Conservation (phyloP, 2,797 vertebrate genomes). For the Hippopotamyrus pictus region DNA sequence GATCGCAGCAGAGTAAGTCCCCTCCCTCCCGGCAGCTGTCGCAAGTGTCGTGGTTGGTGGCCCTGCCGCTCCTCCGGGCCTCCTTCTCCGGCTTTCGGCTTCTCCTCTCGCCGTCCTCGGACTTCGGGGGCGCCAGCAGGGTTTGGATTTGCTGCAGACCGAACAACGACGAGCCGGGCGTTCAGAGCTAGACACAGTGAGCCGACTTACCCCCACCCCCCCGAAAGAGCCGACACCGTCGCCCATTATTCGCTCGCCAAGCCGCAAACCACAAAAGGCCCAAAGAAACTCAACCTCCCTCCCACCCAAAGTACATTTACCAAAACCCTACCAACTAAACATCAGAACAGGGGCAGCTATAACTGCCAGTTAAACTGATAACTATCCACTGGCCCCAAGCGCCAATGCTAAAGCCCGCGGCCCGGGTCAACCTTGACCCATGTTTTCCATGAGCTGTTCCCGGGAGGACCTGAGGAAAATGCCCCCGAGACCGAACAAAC, state of each 20-base stretch:
- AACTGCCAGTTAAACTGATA: background rate
- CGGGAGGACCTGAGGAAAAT: background rate
- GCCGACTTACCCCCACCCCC: background rate
- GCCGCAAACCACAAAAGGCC: background rate
- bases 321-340: background rate
- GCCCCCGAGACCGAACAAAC: background rate
- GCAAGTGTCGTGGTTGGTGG: constrained; percentile 97
- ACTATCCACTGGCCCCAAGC: background rate
- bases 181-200: background rate
- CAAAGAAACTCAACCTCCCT: background rate
- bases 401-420: background rate
- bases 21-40: constrained; percentile 97
- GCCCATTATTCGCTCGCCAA: background rate
- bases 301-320: background rate
- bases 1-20: constrained; percentile 91
- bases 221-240: background rate
- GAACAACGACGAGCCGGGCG: background rate
- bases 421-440: background rate
- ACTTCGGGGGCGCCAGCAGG: constrained; percentile 90
- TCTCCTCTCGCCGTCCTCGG: constrained; percentile 87
- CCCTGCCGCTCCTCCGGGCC: constrained; percentile 85
- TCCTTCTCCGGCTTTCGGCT: constrained; percentile 86
- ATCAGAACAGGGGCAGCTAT: background rate
- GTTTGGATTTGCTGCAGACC: constrained; percentile 88
- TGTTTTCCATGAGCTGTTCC: background rate